Evolutionary conservation across 2,888 invertebrate genomes (phyloP).

Genomic region (Rhopalosiphum nymphaeae): DNA sequence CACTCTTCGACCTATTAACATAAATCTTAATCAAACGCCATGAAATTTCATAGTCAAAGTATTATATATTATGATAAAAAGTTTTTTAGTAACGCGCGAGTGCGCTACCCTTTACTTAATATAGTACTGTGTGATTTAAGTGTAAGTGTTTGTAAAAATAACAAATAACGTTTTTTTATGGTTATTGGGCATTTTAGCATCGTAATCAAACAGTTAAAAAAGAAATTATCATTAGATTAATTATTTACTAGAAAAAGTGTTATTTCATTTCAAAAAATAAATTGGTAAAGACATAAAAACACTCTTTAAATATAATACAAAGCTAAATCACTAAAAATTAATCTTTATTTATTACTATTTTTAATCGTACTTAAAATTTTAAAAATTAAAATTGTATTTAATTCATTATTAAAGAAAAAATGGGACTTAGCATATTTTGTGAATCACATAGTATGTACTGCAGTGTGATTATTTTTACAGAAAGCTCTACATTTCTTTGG

Average conservation of each 20-base stretch:
- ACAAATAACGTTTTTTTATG: background rate
- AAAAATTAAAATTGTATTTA: background rate
- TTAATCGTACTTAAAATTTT: background rate
- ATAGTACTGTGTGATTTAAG: background rate
- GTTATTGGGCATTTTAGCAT: background rate
- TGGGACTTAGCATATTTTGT: background rate
- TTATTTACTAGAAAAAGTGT: background rate
- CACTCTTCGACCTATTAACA: background rate
- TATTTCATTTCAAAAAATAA: background rate
- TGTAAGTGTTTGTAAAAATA: background rate
- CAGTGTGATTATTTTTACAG: background rate
- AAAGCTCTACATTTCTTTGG: background rate
- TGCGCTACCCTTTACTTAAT: background rate
- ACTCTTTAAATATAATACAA: background rate
- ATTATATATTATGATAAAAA: background rate
- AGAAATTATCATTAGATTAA: background rate
- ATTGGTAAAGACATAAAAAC: background rate
- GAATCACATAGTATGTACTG: background rate
- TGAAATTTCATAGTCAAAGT: background rate
- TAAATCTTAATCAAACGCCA: conserved; percentile 8
- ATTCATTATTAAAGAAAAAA: background rate
- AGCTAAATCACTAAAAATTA: background rate
- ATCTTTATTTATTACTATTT: background rate
- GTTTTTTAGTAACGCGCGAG: background rate
- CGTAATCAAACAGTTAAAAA: background rate